These are phyloP conservation scores for Chymomyza fuscimana DNA, from an alignment of 2,888 invertebrate species.

Conservation along the genomic window DNA sequence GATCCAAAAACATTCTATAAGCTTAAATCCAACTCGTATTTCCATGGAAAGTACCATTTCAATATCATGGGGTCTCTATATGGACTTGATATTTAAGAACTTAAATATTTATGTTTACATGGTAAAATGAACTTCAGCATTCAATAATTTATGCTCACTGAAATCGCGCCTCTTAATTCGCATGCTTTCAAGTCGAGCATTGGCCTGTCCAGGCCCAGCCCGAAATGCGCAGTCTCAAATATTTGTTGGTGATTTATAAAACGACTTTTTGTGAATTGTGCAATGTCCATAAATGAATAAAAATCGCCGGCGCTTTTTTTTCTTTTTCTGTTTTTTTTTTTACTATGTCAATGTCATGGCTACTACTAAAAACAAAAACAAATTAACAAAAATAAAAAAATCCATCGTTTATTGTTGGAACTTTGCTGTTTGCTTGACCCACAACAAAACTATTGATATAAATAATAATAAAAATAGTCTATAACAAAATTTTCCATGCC, in stretches of 20 bases:
- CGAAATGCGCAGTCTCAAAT: background rate
- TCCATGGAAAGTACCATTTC: too few relatives aligned
- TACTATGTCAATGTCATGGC: slow-evolving; percentile 66
- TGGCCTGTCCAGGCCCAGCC: too few relatives aligned
- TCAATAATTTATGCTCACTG: background rate
- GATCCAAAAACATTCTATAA: too few relatives aligned
- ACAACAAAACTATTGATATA: background rate
- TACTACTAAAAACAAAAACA: background rate
- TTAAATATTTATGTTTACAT: background rate
- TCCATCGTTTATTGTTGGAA: background rate
- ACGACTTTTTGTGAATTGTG: slow-evolving; percentile 48
- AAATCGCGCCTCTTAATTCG: background rate
- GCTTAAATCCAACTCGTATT: too few relatives aligned
- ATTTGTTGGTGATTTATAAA: background rate
- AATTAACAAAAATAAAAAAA: background rate
- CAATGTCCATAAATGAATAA: slow-evolving; percentile 61
- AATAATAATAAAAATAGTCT: slow-evolving; percentile 13
- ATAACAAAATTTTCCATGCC: slow-evolving; percentile 52
- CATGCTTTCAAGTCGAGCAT: background rate
- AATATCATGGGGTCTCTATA: too few relatives aligned
- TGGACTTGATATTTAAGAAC: background rate
- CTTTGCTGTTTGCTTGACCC: background rate
- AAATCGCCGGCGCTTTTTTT: slow-evolving; percentile 15
- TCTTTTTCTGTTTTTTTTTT: background rate
- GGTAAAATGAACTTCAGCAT: background rate